phyloP scores from a whole-genome alignment of 2,113 vertebrate species.

The Cottus gobio region DNA sequence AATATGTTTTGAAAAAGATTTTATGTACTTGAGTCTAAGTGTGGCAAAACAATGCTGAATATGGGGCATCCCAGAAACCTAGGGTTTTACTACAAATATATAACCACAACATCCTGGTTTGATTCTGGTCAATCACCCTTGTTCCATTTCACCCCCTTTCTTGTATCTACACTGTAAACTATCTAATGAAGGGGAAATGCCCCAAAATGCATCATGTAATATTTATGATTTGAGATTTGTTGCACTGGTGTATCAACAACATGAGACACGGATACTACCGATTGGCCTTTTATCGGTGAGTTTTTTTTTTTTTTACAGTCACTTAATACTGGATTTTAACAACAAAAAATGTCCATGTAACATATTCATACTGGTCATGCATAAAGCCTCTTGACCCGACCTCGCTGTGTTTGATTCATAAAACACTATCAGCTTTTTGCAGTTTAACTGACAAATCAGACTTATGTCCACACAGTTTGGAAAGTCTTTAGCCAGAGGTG shows the following conservation, averaged over 20 bases:
- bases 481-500: conserved; percentile 50
- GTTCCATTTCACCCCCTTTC: not conserved
- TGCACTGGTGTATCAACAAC: not conserved
- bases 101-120: not conserved
- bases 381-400: conserved; percentile 8
- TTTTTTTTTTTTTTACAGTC: not conserved
- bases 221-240: not conserved
- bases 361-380: not conserved
- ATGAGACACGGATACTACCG: not conserved
- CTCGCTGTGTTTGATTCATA: conserved; percentile 19
- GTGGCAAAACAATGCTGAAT: not conserved
- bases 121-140: not conserved
- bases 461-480: conserved; percentile 42
- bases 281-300: not conserved
- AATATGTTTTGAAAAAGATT: conserved; percentile 9
- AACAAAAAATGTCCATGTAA: not conserved
- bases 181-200: not conserved
- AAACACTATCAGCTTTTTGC: conserved; percentile 25
- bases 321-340: not conserved
- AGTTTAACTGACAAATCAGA: conserved; percentile 28
- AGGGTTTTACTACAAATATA: not conserved
- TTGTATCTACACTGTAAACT: not conserved
- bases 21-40: not conserved
- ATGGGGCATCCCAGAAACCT: not conserved
- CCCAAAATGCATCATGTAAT: not conserved